These are phyloP conservation scores for Plectrocnemia conspersa DNA, from an alignment of 1,140 invertebrate species.

Conservation along the genomic window DNA sequence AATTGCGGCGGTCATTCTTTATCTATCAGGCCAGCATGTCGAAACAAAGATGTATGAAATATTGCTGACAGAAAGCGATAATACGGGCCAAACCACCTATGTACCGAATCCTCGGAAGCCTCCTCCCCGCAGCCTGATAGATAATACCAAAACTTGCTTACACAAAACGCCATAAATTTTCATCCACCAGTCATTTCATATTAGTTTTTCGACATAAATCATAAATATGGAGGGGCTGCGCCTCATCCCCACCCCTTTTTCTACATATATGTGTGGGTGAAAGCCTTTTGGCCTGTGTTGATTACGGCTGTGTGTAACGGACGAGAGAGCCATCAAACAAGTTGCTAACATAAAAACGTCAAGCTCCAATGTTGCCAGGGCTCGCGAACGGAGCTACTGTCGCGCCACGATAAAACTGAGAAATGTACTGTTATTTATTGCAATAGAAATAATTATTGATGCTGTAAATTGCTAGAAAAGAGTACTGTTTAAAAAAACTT, in stretches of 20 bases:
- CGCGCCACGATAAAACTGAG: not conserved
- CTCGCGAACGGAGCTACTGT: slow-evolving; percentile 4
- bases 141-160: slow-evolving; percentile 36
- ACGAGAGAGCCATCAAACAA: slow-evolving; percentile 36
- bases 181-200: slow-evolving; percentile 36
- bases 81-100: slow-evolving; percentile 22
- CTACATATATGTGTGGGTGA: slow-evolving; percentile 15
- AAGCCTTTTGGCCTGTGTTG: slow-evolving; percentile 22
- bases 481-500: too few relatives aligned
- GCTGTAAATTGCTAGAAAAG: too few relatives aligned
- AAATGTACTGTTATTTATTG: too few relatives aligned
- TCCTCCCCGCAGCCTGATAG: slow-evolving; percentile 25
- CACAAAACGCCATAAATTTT: slow-evolving; percentile 35
- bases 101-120: not conserved
- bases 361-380: slow-evolving; percentile 18
- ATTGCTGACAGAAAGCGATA: slow-evolving; percentile 34
- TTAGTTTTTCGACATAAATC: slow-evolving; percentile 37
- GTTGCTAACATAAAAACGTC: slow-evolving; percentile 35
- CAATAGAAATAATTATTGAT: too few relatives aligned
- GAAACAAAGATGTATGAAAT: slow-evolving; percentile 36
- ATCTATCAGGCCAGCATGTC: slow-evolving; percentile 35
- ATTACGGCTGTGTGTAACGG: slow-evolving; percentile 29
- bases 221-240: slow-evolving; percentile 31
- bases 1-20: slow-evolving; percentile 31
- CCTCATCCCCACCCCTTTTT: too few relatives aligned